Evolutionary conservation across 2,797 vertebrate genomes (phyloP).

Genomic region (Pseudomugil tenellus): DNA sequence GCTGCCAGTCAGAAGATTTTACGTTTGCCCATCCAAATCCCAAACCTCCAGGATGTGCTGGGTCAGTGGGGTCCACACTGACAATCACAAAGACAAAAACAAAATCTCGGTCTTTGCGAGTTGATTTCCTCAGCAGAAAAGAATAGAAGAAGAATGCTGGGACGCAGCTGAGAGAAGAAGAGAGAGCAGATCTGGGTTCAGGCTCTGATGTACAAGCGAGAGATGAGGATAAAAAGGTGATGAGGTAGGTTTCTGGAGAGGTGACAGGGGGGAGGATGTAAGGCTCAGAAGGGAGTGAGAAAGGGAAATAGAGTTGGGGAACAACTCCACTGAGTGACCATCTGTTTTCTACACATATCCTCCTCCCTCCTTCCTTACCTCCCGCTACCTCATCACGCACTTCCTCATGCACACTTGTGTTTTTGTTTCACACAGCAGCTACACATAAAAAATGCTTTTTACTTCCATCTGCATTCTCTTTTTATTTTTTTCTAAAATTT

Average conservation of each 20-base stretch:
- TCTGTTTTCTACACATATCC: conserved; percentile 81
- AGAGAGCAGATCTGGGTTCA: conserved; percentile 5
- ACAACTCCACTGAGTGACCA: conserved; percentile 87
- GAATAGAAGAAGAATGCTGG: conserved; percentile 41
- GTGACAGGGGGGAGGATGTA: conserved; percentile 72
- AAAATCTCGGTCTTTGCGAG: conserved; percentile 44
- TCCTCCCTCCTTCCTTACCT: conserved; percentile 43
- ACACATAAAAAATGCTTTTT: background rate
- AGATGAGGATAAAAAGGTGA: conserved; percentile 34
- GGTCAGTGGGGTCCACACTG: conserved; percentile 47
- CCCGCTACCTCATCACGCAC: conserved; percentile 51
- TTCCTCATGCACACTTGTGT: conserved; percentile 47
- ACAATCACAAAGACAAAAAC: conserved; percentile 33
- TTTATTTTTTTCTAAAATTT: background rate
- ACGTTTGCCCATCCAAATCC: conserved; percentile 41
- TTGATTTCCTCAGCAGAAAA: conserved; percentile 66
- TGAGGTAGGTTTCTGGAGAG: conserved; percentile 77
- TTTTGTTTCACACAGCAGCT: conserved; percentile 41
- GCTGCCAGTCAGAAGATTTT: conserved; percentile 35
- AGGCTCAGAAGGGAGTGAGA: conserved; percentile 72
- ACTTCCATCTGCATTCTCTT: background rate
- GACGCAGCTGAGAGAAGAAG: conserved; percentile 23
- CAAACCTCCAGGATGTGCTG: conserved; percentile 34
- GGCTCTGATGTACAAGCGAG: conserved; percentile 29
- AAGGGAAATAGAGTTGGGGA: conserved; percentile 75